Evolutionary conservation across 1,140 invertebrate species (phyloP), one percentile per base, ranked within the genome.

Genomic region (Sycophaga agraensis): DNA sequence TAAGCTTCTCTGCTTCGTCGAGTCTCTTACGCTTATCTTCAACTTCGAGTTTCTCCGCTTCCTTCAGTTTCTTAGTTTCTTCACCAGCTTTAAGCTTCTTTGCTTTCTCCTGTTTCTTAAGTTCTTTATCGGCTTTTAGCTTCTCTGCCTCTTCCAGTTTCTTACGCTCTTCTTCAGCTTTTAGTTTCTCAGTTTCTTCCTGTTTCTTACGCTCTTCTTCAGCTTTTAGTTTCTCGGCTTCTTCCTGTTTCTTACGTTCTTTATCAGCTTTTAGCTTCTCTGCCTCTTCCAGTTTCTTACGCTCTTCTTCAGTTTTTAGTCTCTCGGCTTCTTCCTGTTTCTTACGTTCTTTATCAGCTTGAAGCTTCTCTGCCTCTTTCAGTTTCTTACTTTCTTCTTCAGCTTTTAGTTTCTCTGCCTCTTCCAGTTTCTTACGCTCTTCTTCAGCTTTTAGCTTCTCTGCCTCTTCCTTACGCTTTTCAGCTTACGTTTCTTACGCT

Each of bases 401-500:
- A 59, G n/a, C n/a, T 64, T 53, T 37, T 59, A 24, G 43, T 60
- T 49, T 39, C 4, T 2, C 14, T 53, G 17, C 40, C 12, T 69
- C 60, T 34, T 68, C 54, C 45, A 45, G 24, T 50, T 54, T 65
- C 55, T 35, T 42, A n/a, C 4, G 5, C 21, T 48, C 12, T 17
- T 57, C 56, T 14, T 64, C 12, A 17, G 59, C 35, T 51, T 48
- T 53, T 63, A 59, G 39, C 19, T 56, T 34, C 42, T 60, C 43
- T 39, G 42, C 42, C 31, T 68, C 54, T 14, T 62, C 48, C 4
- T 66, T 59, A 24, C 63, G 63, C 22, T 35, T 69, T 34, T 49
- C 42, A 7, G 68, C 55, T 34, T 69, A 59, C 40, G 64, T 48
- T 26, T 55, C 37, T 16, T 73, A 48, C 2, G 40, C 34, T 73